Percentiles rank a stretch among this genome's conserved stretches.
Conservation (phyloP, 1,140 invertebrate genomes). For the Batillaria attramentaria region DNA sequence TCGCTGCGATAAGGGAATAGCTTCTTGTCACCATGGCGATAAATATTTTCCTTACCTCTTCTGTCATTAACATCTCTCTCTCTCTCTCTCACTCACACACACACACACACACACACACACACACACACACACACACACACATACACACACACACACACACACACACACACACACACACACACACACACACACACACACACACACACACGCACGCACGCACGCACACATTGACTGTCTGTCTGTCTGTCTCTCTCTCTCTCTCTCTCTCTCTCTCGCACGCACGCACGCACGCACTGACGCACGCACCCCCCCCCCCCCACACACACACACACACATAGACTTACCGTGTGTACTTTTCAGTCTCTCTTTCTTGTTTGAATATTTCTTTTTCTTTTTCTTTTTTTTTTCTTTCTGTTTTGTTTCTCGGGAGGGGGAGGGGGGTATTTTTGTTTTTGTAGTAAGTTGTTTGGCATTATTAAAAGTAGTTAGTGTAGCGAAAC, state of each 20-base stretch:
- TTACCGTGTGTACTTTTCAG: background rate
- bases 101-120: conserved; percentile 2
- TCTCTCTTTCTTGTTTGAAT: background rate
- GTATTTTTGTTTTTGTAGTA: background rate
- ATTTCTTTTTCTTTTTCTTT: background rate
- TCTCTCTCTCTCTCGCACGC: background rate
- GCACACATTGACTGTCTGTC: background rate
- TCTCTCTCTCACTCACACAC: background rate
- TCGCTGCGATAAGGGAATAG: too few relatives aligned
- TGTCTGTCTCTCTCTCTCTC: too few relatives aligned
- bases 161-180: background rate
- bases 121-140: conserved; percentile 2
- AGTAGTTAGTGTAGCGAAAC: too few relatives aligned
- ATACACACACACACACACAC: background rate
- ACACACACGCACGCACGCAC: background rate
- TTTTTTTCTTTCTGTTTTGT: background rate
- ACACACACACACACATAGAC: background rate
- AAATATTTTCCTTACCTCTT: too few relatives aligned
- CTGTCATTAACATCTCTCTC: too few relatives aligned
- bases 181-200: background rate
- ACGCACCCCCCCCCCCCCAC: background rate
- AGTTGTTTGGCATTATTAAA: too few relatives aligned
- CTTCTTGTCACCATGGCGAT: too few relatives aligned
- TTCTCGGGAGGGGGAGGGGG: background rate
- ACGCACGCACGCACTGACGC: background rate